Evolutionary conservation across 2,113 vertebrate genomes (phyloP), one percentile per base, ranked within the genome.

Genomic region (Todiramphus saurophagus): DNA sequence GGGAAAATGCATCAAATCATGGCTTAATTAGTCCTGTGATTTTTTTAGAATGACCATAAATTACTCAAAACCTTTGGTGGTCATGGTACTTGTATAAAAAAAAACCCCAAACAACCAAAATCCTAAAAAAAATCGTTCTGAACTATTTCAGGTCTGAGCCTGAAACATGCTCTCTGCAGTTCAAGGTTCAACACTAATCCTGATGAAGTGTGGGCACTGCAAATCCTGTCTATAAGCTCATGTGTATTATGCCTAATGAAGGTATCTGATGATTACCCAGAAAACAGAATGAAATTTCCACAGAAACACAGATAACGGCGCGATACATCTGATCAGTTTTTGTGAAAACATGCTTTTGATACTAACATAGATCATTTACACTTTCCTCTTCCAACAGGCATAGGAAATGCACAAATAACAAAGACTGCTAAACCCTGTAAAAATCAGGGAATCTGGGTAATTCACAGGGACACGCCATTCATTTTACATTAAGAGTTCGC

Each of bases 1-100:
- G 63, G 88, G 88, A 97, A 97, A 97, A 89, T 3, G 27, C 68
- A 93, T 28, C 62, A 89, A 82, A 89, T 88, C 33, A 89, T 89
- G 85, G 78, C 87, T 96, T 93, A 75, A 97, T 87, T 89, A 95
- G 78, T 50, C 76, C 68, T 44, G 44, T 37, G 37, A 44, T 41
- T 92, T 94, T 90, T 91, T 74, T 10, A 39, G 56, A 94, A 81
- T 24, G 27, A 84, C 59, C 44, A 64, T 93, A 90, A 76, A 78
- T 85, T 68, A 89, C 27, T 87, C 25, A 56, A 70, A 91, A 37
- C 35, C 43, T 87, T 63, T 44, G 33, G 10, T 60, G 51, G 46
- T 53, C 39, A n/a, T 20, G 20, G n/a, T 27, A 62, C 10, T 55
- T 20, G 5, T 9, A 19, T 4, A 64, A 81, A 75, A 81, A 50